Percentiles rank a stretch among this genome's conserved stretches.
phyloP scores from a whole-genome alignment of 2,113 vertebrate species.

The Coreoperca whiteheadi region DNA sequence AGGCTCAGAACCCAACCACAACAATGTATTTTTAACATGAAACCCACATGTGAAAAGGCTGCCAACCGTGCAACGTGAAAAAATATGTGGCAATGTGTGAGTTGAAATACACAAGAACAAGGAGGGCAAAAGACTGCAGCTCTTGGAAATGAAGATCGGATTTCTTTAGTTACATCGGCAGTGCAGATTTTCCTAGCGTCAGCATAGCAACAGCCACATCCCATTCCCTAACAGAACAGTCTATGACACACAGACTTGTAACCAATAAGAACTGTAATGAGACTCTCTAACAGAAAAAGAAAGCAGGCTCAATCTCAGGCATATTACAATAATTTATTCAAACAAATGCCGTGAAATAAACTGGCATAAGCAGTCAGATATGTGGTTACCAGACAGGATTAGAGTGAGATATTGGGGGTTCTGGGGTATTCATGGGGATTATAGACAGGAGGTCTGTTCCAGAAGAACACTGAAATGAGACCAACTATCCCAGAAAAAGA shows the following conservation, averaged over 20 bases:
- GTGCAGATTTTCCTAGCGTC: constrained; percentile 78
- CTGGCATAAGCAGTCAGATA: constrained; percentile 52
- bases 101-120: constrained; percentile 44
- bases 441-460: constrained; percentile 36
- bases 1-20: constrained; percentile 40
- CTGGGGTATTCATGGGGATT: constrained; percentile 62
- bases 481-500: constrained; percentile 40
- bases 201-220: constrained; percentile 83
- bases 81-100: constrained; percentile 26
- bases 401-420: constrained; percentile 50
- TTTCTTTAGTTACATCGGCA: constrained; percentile 78
- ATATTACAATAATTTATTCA: constrained; percentile 49
- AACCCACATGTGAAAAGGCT: constrained; percentile 34
- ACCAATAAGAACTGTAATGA: constrained; percentile 81
- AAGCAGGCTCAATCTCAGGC: constrained; percentile 55
- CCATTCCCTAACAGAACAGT: constrained; percentile 77
- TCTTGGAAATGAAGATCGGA: constrained; percentile 71
- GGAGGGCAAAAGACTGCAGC: constrained; percentile 58
- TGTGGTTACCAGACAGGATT: constrained; percentile 73
- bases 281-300: constrained; percentile 58
- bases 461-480: constrained; percentile 39
- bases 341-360: constrained; percentile 57
- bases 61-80: neutral
- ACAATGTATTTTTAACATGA: constrained; percentile 38
- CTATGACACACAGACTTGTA: constrained; percentile 78